phyloP scores from a whole-genome alignment of 2,113 vertebrate genomes.

The Xenopus borealis region DNA sequence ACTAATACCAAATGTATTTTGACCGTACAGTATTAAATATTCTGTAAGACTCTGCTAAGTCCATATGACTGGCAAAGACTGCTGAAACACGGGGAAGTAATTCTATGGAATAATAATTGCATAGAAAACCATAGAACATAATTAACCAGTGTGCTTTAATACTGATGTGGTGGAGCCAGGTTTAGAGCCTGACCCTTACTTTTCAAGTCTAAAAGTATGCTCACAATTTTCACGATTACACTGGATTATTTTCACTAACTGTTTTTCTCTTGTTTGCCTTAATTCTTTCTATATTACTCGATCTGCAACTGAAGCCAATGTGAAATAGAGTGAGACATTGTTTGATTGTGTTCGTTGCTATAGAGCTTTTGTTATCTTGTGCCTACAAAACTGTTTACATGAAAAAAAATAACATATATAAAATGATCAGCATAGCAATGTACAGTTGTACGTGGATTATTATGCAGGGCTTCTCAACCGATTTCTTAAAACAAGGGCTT shows the following conservation, averaged over 20 bases:
- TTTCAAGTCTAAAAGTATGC: background rate
- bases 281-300: slow-evolving; percentile 52
- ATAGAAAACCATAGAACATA: background rate
- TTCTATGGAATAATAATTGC: no score
- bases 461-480: background rate
- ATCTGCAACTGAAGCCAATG: slow-evolving; percentile 61
- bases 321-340: slow-evolving; percentile 62
- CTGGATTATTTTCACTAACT: slow-evolving; percentile 30
- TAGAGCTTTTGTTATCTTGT: slow-evolving; percentile 85
- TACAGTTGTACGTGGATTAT: slow-evolving; percentile 35
- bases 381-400: slow-evolving; percentile 81
- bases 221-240: background rate
- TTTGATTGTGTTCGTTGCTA: slow-evolving; percentile 76
- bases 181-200: no score
- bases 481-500: no score
- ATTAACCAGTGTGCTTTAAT: background rate
- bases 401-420: slow-evolving; percentile 84
- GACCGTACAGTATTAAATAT: slow-evolving; percentile 27
- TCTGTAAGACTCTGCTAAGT: background rate
- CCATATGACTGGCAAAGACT: background rate
- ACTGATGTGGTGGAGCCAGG: background rate
- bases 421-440: slow-evolving; percentile 81
- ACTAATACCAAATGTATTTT: slow-evolving; percentile 31
- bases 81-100: no score
- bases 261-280: slow-evolving; percentile 67